Percentiles rank a stretch among this genome's conserved stretches.
Conservation (phyloP, 2,888 invertebrate species). For the Cyclophora albipunctata region DNA sequence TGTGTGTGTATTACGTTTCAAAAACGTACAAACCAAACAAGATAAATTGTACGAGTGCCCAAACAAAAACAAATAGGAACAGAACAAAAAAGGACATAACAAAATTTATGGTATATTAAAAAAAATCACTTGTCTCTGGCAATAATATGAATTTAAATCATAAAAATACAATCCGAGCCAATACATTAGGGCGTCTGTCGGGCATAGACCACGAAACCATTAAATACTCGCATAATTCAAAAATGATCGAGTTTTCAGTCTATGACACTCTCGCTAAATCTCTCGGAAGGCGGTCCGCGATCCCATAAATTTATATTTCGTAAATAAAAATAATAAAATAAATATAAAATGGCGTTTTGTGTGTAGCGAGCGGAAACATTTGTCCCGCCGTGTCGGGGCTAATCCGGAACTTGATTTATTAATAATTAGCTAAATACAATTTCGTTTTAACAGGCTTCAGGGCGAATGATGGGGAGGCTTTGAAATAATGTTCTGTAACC, state of each 20-base stretch:
- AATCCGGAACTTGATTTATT: conserved; percentile 71
- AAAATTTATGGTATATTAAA: conserved; percentile 17
- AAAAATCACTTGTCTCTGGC: conserved; percentile 23
- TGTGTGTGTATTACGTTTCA: no score
- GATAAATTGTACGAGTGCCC: no score
- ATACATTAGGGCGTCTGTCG: conserved; percentile 50
- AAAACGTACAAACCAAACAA: no score
- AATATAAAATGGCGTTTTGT: conserved; percentile 53
- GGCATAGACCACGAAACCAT: conserved; percentile 53
- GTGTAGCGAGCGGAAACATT: conserved; percentile 65
- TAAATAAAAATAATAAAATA: conserved; percentile 72
- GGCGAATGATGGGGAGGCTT: no score
- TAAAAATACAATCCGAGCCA: conserved; percentile 43
- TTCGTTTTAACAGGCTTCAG: conserved; percentile 28
- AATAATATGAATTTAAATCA: conserved; percentile 50
- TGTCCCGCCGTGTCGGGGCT: conserved; percentile 64
- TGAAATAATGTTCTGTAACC: no score
- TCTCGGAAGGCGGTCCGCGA: conserved; percentile 67
- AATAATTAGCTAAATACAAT: conserved; percentile 64
- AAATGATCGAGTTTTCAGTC: conserved; percentile 60
- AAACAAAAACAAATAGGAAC: conserved; percentile 2
- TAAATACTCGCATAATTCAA: conserved; percentile 67
- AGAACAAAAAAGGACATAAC: conserved; percentile 13
- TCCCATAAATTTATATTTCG: conserved; percentile 69
- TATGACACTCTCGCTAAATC: conserved; percentile 72